Base-by-base conservation (phyloP, 2,113 vertebrate species). In the Larimichthys crocea region DNA sequence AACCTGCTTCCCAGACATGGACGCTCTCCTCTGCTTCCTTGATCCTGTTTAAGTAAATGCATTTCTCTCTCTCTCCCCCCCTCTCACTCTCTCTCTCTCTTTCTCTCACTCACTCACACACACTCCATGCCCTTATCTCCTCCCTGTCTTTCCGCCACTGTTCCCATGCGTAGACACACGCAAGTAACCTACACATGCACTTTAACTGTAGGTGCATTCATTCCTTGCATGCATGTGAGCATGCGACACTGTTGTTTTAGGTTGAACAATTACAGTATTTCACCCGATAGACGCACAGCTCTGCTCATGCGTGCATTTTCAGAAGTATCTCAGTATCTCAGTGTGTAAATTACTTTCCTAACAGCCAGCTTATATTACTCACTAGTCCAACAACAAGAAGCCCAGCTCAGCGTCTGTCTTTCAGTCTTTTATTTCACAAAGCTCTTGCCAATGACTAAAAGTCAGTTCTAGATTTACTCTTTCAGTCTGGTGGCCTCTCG, bases 1-100 rank as follows among this genome's bases (percentile, higher is more conserved):
- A 67, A 66, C 56, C 31, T 63, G 52, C 62, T 46, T 64, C 4
- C 50, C 24, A 55, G 50, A 48, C 64, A 10, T 42, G 24, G 63
- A 75, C 22, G 26, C 20, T 57, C 50, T 60, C 55, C 16, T 80
- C 66, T 83, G 60, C 22, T 76, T 83, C 69, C 75, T 79, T 60
- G 44, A 40, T 56, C 63, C 79, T 74, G 67, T 26, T 46, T 53
- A 31, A 79, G 62, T 67, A 50, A 68, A 84, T 50, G 59, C 77
- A 17, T 24, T 10, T 14, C 26, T 68, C 67, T 57, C 62, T 73
- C 79, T 44, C 16, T 19, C 29, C 20, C 60, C 48, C 24, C 17
- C 73, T 40, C 50, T 72, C n/a, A n/a, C n/a, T n/a, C 35, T 42
- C 24, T 46, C 44, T 31, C 24, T 50, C 69, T 68, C 63, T 50